phyloP scores from a whole-genome alignment of 2,888 invertebrate species.

The Meteorus cinctellus region DNA sequence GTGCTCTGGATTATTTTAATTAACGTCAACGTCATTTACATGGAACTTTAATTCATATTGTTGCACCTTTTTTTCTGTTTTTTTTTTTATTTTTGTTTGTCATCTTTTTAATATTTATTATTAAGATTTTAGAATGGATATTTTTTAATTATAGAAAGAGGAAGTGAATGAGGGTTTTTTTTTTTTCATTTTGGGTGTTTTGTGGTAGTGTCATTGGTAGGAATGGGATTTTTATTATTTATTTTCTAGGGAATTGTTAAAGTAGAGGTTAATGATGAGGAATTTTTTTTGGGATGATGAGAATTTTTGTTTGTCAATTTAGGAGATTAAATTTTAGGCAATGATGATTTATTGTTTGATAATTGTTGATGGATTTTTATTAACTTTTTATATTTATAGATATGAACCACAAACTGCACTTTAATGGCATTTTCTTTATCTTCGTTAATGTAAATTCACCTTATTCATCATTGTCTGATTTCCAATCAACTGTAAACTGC shows the following conservation, averaged over 20 bases:
- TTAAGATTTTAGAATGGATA: background rate
- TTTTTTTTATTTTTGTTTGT: background rate
- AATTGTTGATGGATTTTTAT: constrained; percentile 43
- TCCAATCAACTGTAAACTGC: constrained; percentile 46
- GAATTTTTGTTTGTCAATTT: background rate
- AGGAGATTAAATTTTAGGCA: background rate
- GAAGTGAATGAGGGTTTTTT: too few relatives aligned
- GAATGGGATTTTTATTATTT: too few relatives aligned
- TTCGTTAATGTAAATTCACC: background rate
- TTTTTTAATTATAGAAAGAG: too few relatives aligned
- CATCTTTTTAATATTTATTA: background rate
- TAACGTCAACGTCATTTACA: constrained; percentile 1
- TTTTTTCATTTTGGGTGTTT: too few relatives aligned
- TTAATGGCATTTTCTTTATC: background rate
- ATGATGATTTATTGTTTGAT: constrained; percentile 44
- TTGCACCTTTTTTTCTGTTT: background rate
- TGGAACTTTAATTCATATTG: background rate
- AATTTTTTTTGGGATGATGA: too few relatives aligned
- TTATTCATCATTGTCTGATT: constrained; percentile 36
- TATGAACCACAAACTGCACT: constrained; percentile 55
- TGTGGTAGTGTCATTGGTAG: too few relatives aligned
- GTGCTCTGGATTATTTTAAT: background rate
- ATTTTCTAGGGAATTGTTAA: too few relatives aligned
- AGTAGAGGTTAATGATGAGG: too few relatives aligned
- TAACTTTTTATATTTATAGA: constrained; percentile 53